Conservation (phyloP, 2,113 vertebrate species). For the Rhabdomys dilectus region DNA sequence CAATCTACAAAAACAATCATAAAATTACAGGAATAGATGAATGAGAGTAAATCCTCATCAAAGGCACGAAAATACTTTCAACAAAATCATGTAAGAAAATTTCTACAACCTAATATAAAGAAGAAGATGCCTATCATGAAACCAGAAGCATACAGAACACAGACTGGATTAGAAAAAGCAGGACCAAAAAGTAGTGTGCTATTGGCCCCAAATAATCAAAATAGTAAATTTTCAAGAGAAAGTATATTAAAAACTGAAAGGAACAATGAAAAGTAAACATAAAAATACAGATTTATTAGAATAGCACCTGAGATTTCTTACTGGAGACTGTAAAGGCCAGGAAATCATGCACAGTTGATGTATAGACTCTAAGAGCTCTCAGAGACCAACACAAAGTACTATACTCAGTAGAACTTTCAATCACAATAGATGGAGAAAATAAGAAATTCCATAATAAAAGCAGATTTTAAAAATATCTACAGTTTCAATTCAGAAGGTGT, state of each 20-base stretch:
- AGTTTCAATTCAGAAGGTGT: rapidly evolving
- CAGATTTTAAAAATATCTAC: not conserved
- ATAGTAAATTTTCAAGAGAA: not conserved
- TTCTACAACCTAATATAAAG: not conserved
- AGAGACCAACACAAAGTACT: not conserved
- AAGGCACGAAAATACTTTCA: not conserved
- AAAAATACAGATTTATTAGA: not conserved
- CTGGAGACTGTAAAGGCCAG: not conserved
- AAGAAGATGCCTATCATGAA: not conserved
- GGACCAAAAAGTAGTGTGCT: not conserved
- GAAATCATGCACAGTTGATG: not conserved
- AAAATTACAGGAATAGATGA: not conserved
- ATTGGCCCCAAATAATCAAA: too few species aligned
- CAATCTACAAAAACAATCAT: not conserved
- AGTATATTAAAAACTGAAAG: not conserved
- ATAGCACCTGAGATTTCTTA: not conserved
- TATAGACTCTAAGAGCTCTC: not conserved
- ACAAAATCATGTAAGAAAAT: not conserved
- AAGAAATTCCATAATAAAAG: not conserved
- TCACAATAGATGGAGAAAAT: not conserved
- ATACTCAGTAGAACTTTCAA: not conserved
- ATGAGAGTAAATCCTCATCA: not conserved
- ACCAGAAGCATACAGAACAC: not conserved
- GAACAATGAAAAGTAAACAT: not conserved
- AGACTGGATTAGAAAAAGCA: not conserved